Evolutionary conservation across 2,888 invertebrate genomes (phyloP), one percentile per base, ranked within the genome.

Genomic region (Acrobasis consociella): DNA sequence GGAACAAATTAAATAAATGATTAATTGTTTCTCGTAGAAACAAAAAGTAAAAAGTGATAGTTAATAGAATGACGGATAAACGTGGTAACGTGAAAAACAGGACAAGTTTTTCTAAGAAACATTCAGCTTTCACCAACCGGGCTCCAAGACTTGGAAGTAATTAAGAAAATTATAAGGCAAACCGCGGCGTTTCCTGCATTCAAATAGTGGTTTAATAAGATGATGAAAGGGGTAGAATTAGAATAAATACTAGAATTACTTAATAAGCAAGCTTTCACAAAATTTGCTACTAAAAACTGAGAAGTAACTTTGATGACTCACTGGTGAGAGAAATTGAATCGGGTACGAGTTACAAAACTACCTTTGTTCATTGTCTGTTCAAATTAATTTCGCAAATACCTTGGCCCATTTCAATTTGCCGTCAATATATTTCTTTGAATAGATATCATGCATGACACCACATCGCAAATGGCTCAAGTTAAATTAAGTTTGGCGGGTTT

Each of bases 261-360:
- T 31, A 31, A 31, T 52, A 22, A 51, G 10, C 22, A n/a, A 37
- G 31, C 52, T 52, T 46, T 52, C 13, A 11, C 31, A 31, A 31
- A 52, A 31, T 52, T 22, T 31, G n/a, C 52, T 52, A 52, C 22
- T 52, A 37, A 1, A 13, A 11, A n/a, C 22, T 31, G 52, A 9
- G 22, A 16, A 51, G 39, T 50, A 9, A 10, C 16, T 38, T 50
- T 51, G 22, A 51, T 51, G 60, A 60, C 17, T 60, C 60, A 60
- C 13, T 60, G 60, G 52, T 16, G 50, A 60, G 39, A 60, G 39
- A 13, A 60, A 60, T 11, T 37, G 15, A 49, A 59, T 49, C 49
- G 31, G 7, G 39, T 42, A 39, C 39, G 17, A 51, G 17, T 39
- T 38, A 51, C 60, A 60, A 16, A 17, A 59, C 31, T 16, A 17